A percentile compares a stretch with the other conserved stretches of the same genome.
These are phyloP conservation scores for Eustalomyia histrio DNA, from an alignment of 2,888 invertebrate species.

Conservation along the genomic window DNA sequence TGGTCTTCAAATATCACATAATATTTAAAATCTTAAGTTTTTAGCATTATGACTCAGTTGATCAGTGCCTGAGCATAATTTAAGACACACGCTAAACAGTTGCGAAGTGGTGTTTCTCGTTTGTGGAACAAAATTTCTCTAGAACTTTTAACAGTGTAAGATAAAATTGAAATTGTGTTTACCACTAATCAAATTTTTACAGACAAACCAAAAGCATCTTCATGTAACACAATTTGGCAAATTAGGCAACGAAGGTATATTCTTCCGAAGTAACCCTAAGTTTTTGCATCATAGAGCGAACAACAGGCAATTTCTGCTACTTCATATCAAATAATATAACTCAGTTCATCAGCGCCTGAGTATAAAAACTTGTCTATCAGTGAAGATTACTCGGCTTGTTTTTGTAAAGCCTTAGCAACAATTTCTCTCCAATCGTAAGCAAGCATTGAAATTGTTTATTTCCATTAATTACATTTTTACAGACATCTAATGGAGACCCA, in stretches of 20 bases:
- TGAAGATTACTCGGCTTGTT: too few species aligned
- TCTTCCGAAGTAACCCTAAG: too few species aligned
- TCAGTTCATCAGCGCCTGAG: constrained; percentile 68
- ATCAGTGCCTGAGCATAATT: constrained; percentile 61
- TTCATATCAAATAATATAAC: constrained; percentile 65
- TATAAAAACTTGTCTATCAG: constrained; percentile 19
- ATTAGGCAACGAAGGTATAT: neutral
- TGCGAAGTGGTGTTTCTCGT: neutral
- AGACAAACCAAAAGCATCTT: constrained; percentile 17
- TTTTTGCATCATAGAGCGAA: too few species aligned
- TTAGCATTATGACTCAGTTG: constrained; percentile 63
- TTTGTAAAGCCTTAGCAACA: too few species aligned
- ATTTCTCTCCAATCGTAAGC: too few species aligned
- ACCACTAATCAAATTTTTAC: constrained; percentile 54
- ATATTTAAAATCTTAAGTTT: constrained; percentile 21
- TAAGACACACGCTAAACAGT: neutral
- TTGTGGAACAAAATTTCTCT: neutral
- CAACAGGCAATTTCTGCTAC: too few species aligned
- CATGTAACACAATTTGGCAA: too few species aligned
- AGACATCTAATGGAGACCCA: too few species aligned
- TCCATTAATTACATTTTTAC: too few species aligned
- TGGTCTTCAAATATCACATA: neutral
- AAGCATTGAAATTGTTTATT: too few species aligned
- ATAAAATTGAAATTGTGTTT: constrained; percentile 67
- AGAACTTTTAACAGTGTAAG: constrained; percentile 37